These are phyloP conservation scores for Athalia cordata DNA, from an alignment of 2,888 invertebrate species.

Conservation along the genomic window DNA sequence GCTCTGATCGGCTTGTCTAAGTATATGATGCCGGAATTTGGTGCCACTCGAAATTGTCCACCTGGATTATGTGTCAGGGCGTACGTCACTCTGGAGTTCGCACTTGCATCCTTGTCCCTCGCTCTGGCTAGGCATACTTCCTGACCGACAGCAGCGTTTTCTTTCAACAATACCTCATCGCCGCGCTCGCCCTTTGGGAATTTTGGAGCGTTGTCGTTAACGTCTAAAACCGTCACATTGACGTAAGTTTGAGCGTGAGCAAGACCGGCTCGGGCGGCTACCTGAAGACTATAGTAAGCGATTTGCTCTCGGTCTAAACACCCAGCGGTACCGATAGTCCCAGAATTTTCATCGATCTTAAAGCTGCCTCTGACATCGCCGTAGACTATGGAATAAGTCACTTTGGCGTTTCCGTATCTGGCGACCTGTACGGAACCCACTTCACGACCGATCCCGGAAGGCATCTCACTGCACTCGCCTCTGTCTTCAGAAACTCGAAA, in stretches of 20 bases:
- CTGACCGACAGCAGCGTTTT: conserved; percentile 95
- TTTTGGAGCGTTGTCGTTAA: conserved; percentile 93
- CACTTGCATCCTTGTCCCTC: conserved; percentile 89
- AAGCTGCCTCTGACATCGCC: conserved; percentile 89
- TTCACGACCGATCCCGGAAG: conserved; percentile 77
- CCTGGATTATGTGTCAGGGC: conserved; percentile 87
- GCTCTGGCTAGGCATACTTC: conserved; percentile 93
- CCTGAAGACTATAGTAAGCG: conserved; percentile 84
- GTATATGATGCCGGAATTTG: conserved; percentile 92
- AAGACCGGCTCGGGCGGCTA: conserved; percentile 86
- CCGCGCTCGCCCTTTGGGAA: conserved; percentile 82
- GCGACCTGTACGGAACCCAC: conserved; percentile 85
- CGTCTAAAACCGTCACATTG: conserved; percentile 87
- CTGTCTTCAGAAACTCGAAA: conserved; percentile 90
- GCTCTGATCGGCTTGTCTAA: conserved; percentile 86
- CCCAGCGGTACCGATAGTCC: conserved; percentile 85
- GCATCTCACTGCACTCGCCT: conserved; percentile 76
- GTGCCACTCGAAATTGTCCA: conserved; percentile 88
- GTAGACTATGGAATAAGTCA: conserved; percentile 85
- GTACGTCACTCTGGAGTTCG: conserved; percentile 91
- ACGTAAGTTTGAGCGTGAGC: conserved; percentile 87
- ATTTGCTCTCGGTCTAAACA: conserved; percentile 90
- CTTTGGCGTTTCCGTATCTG: conserved; percentile 63
- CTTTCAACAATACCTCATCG: conserved; percentile 86
- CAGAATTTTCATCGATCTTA: conserved; percentile 86